These are phyloP conservation scores for Acanthococcus lagerstroemiae DNA, from an alignment of 2,888 invertebrate genomes.

Conservation along the genomic window DNA sequence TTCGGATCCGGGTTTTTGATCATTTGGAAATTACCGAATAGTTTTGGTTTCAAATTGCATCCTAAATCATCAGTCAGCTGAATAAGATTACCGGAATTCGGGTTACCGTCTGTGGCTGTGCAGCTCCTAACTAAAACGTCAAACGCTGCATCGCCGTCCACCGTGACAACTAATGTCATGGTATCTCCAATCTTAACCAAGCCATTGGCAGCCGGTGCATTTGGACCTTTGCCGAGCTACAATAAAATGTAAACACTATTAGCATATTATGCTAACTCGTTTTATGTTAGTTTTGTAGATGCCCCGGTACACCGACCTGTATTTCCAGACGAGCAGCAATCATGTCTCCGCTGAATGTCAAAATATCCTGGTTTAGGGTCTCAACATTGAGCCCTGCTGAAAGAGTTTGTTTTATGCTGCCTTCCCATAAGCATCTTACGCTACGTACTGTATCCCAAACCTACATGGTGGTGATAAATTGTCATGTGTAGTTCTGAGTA, in stretches of 20 bases:
- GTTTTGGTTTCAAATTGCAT: constrained; percentile 65
- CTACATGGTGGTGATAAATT: no score
- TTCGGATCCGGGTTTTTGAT: constrained; percentile 62
- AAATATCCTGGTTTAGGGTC: constrained; percentile 67
- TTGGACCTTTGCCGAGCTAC: constrained; percentile 61
- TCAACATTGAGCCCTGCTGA: constrained; percentile 66
- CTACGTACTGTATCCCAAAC: constrained; percentile 70
- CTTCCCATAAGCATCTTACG: constrained; percentile 72
- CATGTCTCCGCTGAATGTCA: constrained; percentile 75
- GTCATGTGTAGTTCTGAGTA: no score
- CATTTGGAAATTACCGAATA: constrained; percentile 73
- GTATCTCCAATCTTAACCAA: constrained; percentile 70
- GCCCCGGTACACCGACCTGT: constrained; percentile 42
- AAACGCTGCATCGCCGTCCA: constrained; percentile 67
- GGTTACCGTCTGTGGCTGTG: constrained; percentile 59
- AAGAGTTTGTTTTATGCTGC: constrained; percentile 62
- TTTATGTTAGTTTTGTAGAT: background rate
- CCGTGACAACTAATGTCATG: constrained; percentile 69
- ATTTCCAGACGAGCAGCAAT: constrained; percentile 69
- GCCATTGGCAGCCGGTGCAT: constrained; percentile 63
- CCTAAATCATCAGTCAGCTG: constrained; percentile 64
- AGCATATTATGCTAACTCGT: background rate
- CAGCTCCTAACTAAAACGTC: constrained; percentile 67
- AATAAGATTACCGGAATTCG: constrained; percentile 47
- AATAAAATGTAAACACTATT: no score